Base-by-base conservation (phyloP, 2,888 invertebrate genomes). In the Galerucella pusilla region DNA sequence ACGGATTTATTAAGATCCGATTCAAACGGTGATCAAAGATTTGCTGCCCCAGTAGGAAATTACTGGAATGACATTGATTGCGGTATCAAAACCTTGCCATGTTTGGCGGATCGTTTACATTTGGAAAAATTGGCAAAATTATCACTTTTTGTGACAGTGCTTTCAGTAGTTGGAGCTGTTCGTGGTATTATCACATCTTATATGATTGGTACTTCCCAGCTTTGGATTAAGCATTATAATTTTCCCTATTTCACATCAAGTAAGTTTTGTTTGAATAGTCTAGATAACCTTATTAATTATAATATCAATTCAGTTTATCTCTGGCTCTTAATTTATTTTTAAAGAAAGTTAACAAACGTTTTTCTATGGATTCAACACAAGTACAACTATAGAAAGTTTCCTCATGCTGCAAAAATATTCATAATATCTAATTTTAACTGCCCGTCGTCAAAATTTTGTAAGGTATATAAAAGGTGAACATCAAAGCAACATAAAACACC, bases 131-230 rank as follows among this genome's bases (percentile, higher is more conserved):
- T 87, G 74, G 90, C 89, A 35, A 89, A 87, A 45, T 84, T 89
- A 7, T 87, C 87, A 60, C 86, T 87, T 60, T 90, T 90, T 82
- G 83, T 90, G 20, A 72, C 84, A 3, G 83, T 89, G n/a, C 83
- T 90, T 64, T 81, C 83, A 42, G 76, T 88, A 54, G 85, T 88
- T 0, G 85, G 88, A 12, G 78, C 87, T 54, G 76, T 89, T 1
- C 89, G 90, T 80, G 90, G 90, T 5, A 86, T 88, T 64, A 84
- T 87, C 49, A 85, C 89, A 75, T 85, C 87, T 20, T 90, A 90
- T 80, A 90, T 90, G 82, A 86, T 88, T 16, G 87, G 89, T 71
- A 90, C 90, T n/a, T 87, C 88, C 4, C 87, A 89, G 63, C 85
- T 89, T 78, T 89, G 90, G 75, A 87, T 88, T 61, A 78, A 86